Evolutionary conservation across 37 sponge, comb jelly and placozoan genomes (phyloP).

Genomic region (Eunapius fragilis): DNA sequence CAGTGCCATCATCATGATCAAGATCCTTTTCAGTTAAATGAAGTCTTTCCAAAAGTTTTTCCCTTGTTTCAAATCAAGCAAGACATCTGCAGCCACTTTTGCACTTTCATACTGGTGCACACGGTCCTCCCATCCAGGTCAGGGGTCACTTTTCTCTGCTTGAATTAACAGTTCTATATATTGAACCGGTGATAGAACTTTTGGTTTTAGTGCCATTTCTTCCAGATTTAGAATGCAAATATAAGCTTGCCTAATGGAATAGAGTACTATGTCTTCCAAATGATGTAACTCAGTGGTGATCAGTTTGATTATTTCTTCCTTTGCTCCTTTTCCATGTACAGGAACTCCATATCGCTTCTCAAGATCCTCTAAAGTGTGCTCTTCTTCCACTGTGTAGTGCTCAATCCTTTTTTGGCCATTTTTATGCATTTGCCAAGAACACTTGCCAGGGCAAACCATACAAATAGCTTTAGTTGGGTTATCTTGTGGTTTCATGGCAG

Average conservation of each 20-base stretch:
- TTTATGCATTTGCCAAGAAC: slow-evolving; percentile 58
- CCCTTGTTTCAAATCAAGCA: too few species aligned
- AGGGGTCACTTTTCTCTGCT: slow-evolving; percentile 43
- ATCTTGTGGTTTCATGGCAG: slow-evolving; percentile 53
- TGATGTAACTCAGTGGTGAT: too few species aligned
- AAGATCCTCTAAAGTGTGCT: too few species aligned
- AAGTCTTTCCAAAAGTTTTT: too few species aligned
- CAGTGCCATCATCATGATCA: too few species aligned
- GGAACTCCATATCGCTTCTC: too few species aligned
- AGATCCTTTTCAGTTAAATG: too few species aligned
- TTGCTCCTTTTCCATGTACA: too few species aligned
- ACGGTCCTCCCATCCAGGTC: slow-evolving; percentile 53
- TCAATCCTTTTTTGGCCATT: slow-evolving; percentile 39
- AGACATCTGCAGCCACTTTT: too few species aligned
- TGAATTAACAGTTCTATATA: slow-evolving; percentile 80
- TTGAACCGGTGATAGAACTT: slow-evolving; percentile 54
- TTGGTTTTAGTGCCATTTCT: slow-evolving; percentile 78
- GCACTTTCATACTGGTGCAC: slow-evolving; percentile 7
- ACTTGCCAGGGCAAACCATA: slow-evolving; percentile 55
- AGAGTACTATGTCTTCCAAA: slow-evolving; percentile 1
- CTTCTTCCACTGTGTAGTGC: too few species aligned
- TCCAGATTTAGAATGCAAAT: slow-evolving; percentile 19
- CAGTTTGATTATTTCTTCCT: too few species aligned
- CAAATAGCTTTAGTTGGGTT: slow-evolving; percentile 39
- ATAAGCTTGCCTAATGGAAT: slow-evolving; percentile 10